Evolutionary conservation across 2,113 vertebrate genomes (phyloP), one percentile per base, ranked within the genome.

Genomic region (Nibea coibor): DNA sequence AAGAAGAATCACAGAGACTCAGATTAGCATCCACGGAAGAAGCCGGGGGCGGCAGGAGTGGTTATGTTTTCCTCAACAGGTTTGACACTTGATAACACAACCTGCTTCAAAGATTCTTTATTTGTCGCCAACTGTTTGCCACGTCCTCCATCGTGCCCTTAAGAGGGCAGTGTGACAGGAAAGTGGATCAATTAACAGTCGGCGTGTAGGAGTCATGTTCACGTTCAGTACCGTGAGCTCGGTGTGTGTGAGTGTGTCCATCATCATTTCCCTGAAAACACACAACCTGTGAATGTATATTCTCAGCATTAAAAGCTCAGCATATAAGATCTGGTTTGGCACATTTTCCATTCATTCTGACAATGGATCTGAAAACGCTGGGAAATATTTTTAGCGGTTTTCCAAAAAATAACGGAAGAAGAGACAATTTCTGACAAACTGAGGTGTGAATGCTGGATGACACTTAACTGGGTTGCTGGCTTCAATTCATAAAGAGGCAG

Each of bases 181-280:
- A 63, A 76, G 61, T 20, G 59, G 64, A 83, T 85, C 66, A 88
- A 75, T 81, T 78, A 87, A 87, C 57, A 66, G 73, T 61, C 22
- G 14, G 75, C 16, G 59, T 86, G 89, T 80, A 80, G 85, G 75
- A 87, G 82, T 87, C 77, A 62, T 88, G 85, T 88, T 89, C 83
- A 64, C 73, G 86, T 74, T 69, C 78, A 70, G 61, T 84, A 51
- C 65, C 67, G 42, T 77, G 39, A 53, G 58, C 19, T 26, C n/a
- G 57, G 51, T 72, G 72, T 69, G 47, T 75, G 22, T 35, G 45
- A 45, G 51, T 51, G 47, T 31, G 66, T 8, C 6, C 35, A 35
- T 35, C 4, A 8, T 35, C 7, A 35, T 35, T 8, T 6, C 35
- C 35, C 35, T 35, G 7, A 35, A 35, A 35, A 35, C 7, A 35